Percentiles rank a stretch among this genome's conserved stretches.
Conservation (phyloP, 2,888 invertebrate species). For the Monopis laevigella region DNA sequence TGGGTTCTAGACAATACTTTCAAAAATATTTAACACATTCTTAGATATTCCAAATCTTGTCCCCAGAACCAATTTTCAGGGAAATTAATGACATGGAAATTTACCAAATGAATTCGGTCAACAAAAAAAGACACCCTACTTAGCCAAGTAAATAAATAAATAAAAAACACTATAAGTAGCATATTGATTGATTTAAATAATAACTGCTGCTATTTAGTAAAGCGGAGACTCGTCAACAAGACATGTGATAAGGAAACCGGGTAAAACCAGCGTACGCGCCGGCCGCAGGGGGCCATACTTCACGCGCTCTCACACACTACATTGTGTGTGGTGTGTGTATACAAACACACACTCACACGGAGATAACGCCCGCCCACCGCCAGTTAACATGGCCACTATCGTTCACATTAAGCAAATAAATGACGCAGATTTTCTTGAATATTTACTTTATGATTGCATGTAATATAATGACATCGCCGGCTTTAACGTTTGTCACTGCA, state of each 20-base stretch:
- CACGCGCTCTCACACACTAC: constrained; percentile 24
- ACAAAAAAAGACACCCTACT: too few relatives aligned
- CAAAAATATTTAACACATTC: too few relatives aligned
- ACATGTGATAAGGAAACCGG: constrained; percentile 49
- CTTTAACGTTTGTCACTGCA: too few relatives aligned
- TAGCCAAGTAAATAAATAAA: too few relatives aligned
- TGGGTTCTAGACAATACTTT: too few relatives aligned
- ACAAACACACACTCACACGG: constrained; percentile 15
- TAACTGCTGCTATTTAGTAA: constrained; percentile 6
- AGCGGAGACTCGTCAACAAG: constrained; percentile 20
- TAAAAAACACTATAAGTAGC: too few relatives aligned
- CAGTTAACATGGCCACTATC: constrained; percentile 25
- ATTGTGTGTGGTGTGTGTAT: constrained; percentile 1
- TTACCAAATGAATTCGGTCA: too few relatives aligned
- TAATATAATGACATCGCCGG: constrained; percentile 2
- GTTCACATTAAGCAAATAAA: constrained; percentile 16
- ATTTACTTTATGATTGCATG: constrained; percentile 14
- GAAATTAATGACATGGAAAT: too few relatives aligned
- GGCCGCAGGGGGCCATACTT: constrained; percentile 51
- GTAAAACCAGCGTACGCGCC: constrained; percentile 40
- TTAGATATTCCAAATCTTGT: too few relatives aligned
- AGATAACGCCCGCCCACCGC: constrained; percentile 1
- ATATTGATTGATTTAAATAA: constrained; percentile 8
- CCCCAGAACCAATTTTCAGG: too few relatives aligned
- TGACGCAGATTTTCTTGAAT: constrained; percentile 17